phyloP scores from a whole-genome alignment of 2,888 invertebrate genomes.

The Apamea crenata region DNA sequence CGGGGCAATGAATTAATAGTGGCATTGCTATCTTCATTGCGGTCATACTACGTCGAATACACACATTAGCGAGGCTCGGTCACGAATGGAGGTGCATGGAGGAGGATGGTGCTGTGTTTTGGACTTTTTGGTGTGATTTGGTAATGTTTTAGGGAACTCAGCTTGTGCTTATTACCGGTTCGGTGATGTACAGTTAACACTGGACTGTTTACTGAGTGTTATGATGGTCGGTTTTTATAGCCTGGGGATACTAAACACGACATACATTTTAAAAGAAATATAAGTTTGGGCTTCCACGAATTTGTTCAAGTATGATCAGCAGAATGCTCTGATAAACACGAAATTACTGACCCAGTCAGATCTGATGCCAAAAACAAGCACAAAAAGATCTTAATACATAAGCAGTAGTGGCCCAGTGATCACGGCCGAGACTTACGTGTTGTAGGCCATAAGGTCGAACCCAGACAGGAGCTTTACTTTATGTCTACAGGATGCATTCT shows the following conservation, averaged over 20 bases:
- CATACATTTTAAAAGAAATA: not conserved
- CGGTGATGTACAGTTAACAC: not conserved
- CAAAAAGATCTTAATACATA: not conserved
- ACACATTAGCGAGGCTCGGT: slow-evolving; percentile 81
- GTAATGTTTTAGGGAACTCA: not conserved
- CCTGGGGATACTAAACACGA: not conserved
- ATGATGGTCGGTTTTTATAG: too few relatives aligned
- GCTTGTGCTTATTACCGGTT: not conserved
- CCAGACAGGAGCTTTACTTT: too few relatives aligned
- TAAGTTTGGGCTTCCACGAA: not conserved
- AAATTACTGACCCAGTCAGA: not conserved
- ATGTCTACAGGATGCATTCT: too few relatives aligned
- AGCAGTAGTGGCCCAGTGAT: too few relatives aligned
- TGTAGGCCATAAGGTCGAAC: too few relatives aligned
- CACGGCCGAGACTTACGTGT: too few relatives aligned
- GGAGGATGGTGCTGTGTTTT: slow-evolving; percentile 33
- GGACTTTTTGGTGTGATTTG: slow-evolving; percentile 16
- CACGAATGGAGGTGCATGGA: slow-evolving; percentile 77
- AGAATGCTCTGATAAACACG: not conserved
- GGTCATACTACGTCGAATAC: slow-evolving; percentile 78
- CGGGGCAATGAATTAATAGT: slow-evolving; percentile 87
- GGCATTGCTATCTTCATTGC: slow-evolving; percentile 86
- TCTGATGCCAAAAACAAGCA: not conserved
- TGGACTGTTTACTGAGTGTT: not conserved
- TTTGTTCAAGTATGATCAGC: not conserved